These are phyloP conservation scores for Molossus alvarezi DNA, from an alignment of 2,797 vertebrate species.

Conservation along the genomic window DNA sequence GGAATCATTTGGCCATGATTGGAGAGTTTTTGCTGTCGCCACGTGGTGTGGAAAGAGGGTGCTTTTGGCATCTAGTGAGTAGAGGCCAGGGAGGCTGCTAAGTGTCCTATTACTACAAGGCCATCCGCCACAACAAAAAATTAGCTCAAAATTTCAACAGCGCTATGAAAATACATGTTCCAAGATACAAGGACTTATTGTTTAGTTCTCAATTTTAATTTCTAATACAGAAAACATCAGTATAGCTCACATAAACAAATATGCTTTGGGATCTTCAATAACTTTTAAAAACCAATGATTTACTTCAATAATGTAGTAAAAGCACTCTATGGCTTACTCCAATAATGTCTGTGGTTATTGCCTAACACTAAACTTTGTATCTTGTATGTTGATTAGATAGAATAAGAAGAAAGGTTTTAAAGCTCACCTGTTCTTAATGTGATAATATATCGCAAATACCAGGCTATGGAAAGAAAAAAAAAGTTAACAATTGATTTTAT, in stretches of 20 bases:
- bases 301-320: slow-evolving; percentile 51
- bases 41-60: neutral
- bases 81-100: neutral
- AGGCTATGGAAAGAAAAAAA: slow-evolving; percentile 92
- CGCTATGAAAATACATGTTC: too few species aligned
- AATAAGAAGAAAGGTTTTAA: slow-evolving; percentile 77
- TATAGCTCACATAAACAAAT: neutral
- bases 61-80: neutral
- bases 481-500: slow-evolving; percentile 65
- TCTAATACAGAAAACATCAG: neutral
- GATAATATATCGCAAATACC: slow-evolving; percentile 98
- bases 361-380: slow-evolving; percentile 49
- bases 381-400: slow-evolving; percentile 52
- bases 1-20: neutral
- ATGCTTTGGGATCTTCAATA: slow-evolving; percentile 1
- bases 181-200: neutral
- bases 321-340: neutral
- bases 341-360: neutral
- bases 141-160: too few species aligned
- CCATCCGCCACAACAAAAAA: too few species aligned
- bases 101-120: neutral
- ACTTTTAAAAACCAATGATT: slow-evolving; percentile 34
- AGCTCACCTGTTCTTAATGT: slow-evolving; percentile 99
- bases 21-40: neutral
- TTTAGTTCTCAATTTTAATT: slow-evolving; percentile 49